Conservation (phyloP, 2,113 vertebrate species). For the Apus apus region DNA sequence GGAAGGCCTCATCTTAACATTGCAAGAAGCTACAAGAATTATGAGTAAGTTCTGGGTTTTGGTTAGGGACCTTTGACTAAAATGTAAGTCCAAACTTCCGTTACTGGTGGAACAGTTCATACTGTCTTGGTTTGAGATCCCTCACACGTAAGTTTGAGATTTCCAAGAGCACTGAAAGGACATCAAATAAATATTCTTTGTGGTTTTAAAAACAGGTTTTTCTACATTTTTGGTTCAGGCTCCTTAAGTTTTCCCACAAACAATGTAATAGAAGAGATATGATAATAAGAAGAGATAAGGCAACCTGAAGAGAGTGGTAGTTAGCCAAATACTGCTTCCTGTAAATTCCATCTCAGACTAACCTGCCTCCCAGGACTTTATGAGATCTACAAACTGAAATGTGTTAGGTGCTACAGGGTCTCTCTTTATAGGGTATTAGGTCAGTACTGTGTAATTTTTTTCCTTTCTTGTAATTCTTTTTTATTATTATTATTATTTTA, state of each 20-base stretch:
- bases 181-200: not conserved
- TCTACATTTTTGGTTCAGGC: not conserved
- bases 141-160: not conserved
- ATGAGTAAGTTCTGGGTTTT: constrained; percentile 35
- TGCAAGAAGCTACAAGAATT: constrained; percentile 63
- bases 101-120: not conserved
- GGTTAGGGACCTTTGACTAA: not conserved
- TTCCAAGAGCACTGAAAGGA: not conserved
- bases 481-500: too few species aligned
- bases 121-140: not conserved
- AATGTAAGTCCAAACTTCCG: not conserved
- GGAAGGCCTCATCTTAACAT: constrained; percentile 79
- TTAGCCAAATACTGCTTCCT: not conserved
- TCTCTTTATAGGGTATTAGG: not conserved
- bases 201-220: not conserved
- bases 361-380: not conserved
- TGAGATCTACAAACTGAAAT: not conserved
- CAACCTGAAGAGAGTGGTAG: not conserved
- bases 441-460: not conserved
- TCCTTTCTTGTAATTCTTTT: too few species aligned
- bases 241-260: not conserved
- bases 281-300: not conserved
- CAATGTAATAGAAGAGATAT: not conserved
- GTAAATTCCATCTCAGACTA: not conserved
- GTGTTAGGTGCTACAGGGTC: not conserved